Percentiles rank a stretch among this genome's conserved stretches.
phyloP scores from a whole-genome alignment of 1,140 invertebrate genomes.

The Drosophila carrolli region DNA sequence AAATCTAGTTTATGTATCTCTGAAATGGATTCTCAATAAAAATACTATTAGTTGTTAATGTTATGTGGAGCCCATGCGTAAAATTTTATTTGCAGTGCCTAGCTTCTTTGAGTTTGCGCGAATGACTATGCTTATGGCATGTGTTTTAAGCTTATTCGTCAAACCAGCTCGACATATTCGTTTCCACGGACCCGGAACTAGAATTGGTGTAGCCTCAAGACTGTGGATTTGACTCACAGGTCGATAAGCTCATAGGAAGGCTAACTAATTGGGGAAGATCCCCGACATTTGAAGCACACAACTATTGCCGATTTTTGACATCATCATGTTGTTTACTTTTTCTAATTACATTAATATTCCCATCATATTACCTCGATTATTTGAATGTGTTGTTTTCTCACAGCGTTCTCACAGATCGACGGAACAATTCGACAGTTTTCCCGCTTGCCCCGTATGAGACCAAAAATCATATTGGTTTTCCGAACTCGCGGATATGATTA shows the following conservation, averaged over 20 bases:
- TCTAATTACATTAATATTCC: too few relatives aligned
- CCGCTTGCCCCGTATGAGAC: too few relatives aligned
- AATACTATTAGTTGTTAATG: too few relatives aligned
- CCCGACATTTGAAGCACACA: constrained; percentile 2
- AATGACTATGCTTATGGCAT: not conserved
- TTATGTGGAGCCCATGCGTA: not conserved
- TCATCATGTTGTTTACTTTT: too few relatives aligned
- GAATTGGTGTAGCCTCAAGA: too few relatives aligned
- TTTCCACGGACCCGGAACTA: constrained; percentile 6
- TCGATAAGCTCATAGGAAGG: constrained; percentile 49
- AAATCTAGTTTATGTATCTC: not conserved
- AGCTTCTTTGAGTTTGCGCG: not conserved
- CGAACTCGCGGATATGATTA: too few relatives aligned
- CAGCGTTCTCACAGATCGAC: too few relatives aligned
- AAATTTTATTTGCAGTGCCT: not conserved
- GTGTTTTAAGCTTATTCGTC: not conserved
- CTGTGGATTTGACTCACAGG: constrained; percentile 16
- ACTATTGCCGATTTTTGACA: too few relatives aligned
- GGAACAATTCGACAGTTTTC: too few relatives aligned
- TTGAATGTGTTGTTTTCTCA: too few relatives aligned
- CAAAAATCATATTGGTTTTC: too few relatives aligned
- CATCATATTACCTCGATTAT: too few relatives aligned
- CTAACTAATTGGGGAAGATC: constrained; percentile 25
- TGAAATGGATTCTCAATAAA: not conserved
- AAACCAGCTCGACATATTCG: not conserved